Conservation (phyloP, 2,113 vertebrate species). For the Corythornis madagascariensis region DNA sequence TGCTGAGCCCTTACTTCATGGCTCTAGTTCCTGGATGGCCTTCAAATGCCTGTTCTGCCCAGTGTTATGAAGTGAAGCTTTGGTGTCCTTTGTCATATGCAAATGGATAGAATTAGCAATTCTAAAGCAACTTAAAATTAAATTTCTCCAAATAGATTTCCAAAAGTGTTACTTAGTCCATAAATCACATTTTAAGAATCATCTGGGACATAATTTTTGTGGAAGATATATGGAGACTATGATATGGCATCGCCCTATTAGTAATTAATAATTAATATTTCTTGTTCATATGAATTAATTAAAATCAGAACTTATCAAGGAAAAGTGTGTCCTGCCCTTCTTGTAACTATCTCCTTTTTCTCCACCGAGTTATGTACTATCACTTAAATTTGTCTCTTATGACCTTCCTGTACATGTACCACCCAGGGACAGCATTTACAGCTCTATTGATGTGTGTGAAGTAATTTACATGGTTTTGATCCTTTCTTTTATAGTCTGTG, state of each 20-base stretch:
- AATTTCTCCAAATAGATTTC: not conserved
- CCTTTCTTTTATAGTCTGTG: not conserved
- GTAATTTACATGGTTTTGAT: not conserved
- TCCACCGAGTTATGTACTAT: not conserved
- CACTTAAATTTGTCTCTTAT: not conserved
- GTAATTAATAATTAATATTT: not conserved
- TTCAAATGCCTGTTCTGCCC: not conserved
- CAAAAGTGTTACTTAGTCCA: not conserved
- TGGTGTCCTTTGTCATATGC: not conserved
- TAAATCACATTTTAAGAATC: not conserved
- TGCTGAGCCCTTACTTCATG: not conserved
- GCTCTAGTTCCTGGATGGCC: not conserved
- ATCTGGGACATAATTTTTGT: not conserved
- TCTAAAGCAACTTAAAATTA: not conserved
- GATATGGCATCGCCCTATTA: not conserved
- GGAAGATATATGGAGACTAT: not conserved
- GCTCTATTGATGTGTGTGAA: not conserved
- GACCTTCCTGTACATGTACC: not conserved
- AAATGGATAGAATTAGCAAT: not conserved
- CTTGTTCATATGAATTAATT: not conserved
- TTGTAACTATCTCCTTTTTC: not conserved
- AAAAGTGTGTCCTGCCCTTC: not conserved
- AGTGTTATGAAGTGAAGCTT: not conserved
- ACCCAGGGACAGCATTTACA: not conserved
- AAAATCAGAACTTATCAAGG: not conserved